Evolutionary conservation across 2,888 invertebrate species (phyloP), one percentile per base, ranked within the genome.

Genomic region (Scotopteryx bipunctaria): DNA sequence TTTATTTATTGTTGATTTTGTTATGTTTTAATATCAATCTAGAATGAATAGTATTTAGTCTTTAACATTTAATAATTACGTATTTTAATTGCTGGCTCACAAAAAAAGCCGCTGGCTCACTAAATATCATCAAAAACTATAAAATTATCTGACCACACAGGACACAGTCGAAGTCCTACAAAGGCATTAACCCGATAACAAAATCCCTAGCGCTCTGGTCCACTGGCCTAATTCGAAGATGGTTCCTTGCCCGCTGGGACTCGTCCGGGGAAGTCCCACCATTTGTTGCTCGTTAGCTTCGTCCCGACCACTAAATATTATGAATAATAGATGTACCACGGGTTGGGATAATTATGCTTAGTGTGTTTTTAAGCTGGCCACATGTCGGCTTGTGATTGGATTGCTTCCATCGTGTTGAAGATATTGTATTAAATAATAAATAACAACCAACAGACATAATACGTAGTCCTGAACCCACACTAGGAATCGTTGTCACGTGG

Each of bases 211-310:
- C 58, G 37, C 59, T 49, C 50, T 54, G 52, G 31, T 36, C 52
- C 56, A 33, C 45, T 50, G 57, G 51, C 59, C 57, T 56, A 62
- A 52, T 52, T 52, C 52, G 14, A 46, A 52, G 52, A 52, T 46
- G 52, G 35, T 17, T 49, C 27, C 32, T 48, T 41, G 41, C 52
- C 62, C 59, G 14, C 15, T 16, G 61, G 51, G 58, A 53, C 52
- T 43, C 33, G 43, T 53, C 47, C 47, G 42, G 33, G 31, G 13
- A 16, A 45, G 48, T 44, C 46, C 46, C 57, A 56, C 57, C 77
- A 78, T 77, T 75, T 73, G 71, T 70, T 76, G 71, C 73, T 76
- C 73, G 76, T 79, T 77, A 76, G 69, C 63, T 58, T 54, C 65
- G 50, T 64, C 66, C 60, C 64, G 70, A 62, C 73, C 64, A 74